phyloP scores from a whole-genome alignment of 2,888 invertebrate genomes.

The Coenonympha arcania region DNA sequence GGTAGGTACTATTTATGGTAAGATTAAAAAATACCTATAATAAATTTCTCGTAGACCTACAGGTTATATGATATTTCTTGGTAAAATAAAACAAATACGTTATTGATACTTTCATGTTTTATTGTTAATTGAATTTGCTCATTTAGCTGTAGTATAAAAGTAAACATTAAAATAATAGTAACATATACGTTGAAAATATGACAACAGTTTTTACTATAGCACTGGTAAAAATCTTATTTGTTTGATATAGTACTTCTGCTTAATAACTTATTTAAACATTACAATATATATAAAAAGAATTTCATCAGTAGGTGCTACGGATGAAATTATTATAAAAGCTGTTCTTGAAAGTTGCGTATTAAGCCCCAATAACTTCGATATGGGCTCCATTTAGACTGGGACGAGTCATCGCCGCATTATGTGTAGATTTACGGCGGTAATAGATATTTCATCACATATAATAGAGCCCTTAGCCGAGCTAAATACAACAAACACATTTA shows the following conservation, averaged over 20 bases:
- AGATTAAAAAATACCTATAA: too few species aligned
- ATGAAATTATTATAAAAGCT: constrained; percentile 23
- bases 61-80: too few species aligned
- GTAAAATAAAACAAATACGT: constrained; percentile 14
- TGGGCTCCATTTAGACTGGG: too few species aligned
- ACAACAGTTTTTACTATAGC: background rate
- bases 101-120: constrained; percentile 31
- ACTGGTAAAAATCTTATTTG: background rate
- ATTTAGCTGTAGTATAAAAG: constrained; percentile 42
- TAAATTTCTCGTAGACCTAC: too few species aligned
- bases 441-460: too few species aligned
- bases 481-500: constrained; percentile 34
- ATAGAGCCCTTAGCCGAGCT: constrained; percentile 29
- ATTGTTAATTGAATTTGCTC: constrained; percentile 54
- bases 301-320: background rate
- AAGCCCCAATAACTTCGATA: constrained; percentile 13
- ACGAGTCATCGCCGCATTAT: too few species aligned
- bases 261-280: background rate
- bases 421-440: too few species aligned
- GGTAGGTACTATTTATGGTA: too few species aligned
- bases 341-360: constrained; percentile 17
- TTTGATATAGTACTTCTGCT: too few species aligned
- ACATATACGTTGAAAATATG: constrained; percentile 24
- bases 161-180: constrained; percentile 22
- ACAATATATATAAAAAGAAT: background rate